phyloP scores from a whole-genome alignment of 2,797 vertebrate species.

The Fistularia commersonii region DNA sequence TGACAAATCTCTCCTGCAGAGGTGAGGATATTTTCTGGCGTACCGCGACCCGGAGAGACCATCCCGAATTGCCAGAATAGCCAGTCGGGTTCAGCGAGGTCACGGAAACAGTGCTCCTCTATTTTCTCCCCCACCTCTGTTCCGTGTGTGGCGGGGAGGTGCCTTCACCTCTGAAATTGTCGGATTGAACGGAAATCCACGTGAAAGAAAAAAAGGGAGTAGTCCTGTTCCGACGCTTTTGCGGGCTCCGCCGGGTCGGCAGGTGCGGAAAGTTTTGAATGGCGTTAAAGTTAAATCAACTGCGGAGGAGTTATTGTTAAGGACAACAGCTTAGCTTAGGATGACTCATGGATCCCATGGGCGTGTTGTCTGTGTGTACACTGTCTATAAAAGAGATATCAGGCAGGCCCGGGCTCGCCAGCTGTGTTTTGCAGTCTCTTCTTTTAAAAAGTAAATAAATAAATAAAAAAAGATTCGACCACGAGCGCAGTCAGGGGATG shows the following conservation, averaged over 20 bases:
- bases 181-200: slow-evolving; percentile 33
- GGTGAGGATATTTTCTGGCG: slow-evolving; percentile 51
- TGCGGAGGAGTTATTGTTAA: slow-evolving; percentile 8
- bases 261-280: slow-evolving; percentile 4
- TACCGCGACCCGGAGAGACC: slow-evolving; percentile 26
- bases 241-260: background rate
- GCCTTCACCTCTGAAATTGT: too few species aligned
- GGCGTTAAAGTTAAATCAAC: slow-evolving; percentile 13
- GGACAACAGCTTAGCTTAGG: slow-evolving; percentile 18
- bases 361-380: slow-evolving; percentile 23
- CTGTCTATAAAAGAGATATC: slow-evolving; percentile 44
- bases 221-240: slow-evolving; percentile 3
- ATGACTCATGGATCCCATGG: slow-evolving; percentile 39
- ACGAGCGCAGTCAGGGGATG: slow-evolving; percentile 57
- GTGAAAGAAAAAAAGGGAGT: slow-evolving; percentile 2
- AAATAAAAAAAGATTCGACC: too few species aligned
- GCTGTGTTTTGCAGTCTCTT: slow-evolving; percentile 45
- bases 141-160: slow-evolving; percentile 19
- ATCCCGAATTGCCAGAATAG: slow-evolving; percentile 47
- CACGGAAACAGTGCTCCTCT: slow-evolving; percentile 54
- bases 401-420: slow-evolving; percentile 50
- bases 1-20: slow-evolving; percentile 60
- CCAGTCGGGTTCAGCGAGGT: slow-evolving; percentile 52
- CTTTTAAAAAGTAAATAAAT: too few species aligned
- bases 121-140: slow-evolving; percentile 31